Conservation (phyloP, 2,113 vertebrate genomes). For the Pionites leucogaster region DNA sequence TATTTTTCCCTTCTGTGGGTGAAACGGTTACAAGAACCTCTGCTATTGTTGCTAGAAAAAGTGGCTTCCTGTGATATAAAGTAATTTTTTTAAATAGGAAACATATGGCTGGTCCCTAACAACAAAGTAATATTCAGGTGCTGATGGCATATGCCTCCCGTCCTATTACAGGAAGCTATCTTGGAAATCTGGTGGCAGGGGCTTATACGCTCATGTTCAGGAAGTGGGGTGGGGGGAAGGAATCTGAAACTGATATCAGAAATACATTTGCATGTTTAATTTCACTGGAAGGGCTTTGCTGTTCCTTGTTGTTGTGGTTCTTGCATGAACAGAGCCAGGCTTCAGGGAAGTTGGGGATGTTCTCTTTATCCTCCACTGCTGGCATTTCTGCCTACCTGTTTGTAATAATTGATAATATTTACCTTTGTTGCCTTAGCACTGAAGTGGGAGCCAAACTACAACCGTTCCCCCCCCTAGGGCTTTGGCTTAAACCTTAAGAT, state of each 20-base stretch:
- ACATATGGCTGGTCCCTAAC: constrained; percentile 64
- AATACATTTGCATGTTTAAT: not conserved
- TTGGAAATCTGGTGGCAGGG: constrained; percentile 50
- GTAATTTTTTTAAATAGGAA: constrained; percentile 75
- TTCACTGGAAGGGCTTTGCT: not conserved
- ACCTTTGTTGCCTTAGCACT: not conserved
- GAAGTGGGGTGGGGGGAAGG: not conserved
- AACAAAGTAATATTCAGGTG: constrained; percentile 70
- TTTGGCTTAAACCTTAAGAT: not conserved
- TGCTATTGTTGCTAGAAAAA: constrained; percentile 55
- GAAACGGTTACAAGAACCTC: constrained; percentile 46
- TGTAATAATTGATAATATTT: not conserved
- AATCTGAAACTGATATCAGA: not conserved
- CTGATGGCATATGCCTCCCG: constrained; percentile 53
- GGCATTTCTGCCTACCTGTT: not conserved
- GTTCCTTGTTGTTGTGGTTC: not conserved
- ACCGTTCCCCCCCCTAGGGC: too few relatives aligned
- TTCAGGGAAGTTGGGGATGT: not conserved
- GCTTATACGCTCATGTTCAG: not conserved
- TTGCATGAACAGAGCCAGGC: not conserved
- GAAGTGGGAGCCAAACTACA: not conserved
- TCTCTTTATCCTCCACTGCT: not conserved
- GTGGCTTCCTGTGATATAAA: constrained; percentile 74
- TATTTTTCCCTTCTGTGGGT: constrained; percentile 6
- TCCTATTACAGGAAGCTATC: constrained; percentile 52